Base-by-base conservation (phyloP, 2,888 invertebrate species). In the Tenthredo amoena region DNA sequence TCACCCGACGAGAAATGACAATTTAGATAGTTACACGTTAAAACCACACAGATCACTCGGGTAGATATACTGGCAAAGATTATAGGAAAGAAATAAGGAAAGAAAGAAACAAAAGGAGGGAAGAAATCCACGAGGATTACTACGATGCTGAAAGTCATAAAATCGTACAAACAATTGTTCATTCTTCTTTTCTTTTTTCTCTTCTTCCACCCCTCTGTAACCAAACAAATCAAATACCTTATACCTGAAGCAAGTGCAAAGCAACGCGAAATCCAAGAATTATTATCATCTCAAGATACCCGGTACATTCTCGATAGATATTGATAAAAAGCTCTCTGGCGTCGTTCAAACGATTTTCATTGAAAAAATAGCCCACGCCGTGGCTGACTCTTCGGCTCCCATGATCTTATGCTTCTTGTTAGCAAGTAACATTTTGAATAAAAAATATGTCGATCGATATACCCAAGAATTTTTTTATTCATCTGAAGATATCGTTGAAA, bases 11-110 rank as follows among this genome's bases (percentile, higher is more conserved):
- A 62, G 81, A 81, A 81, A 81, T 62, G 81, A 81, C 81, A 62
- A 81, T 81, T 81, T 81, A 62, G 81, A 81, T 81, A 81, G 81
- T 81, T 81, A 62, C 62, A 81, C 81, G 81, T 81, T 81, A 37
- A 81, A 81, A 81, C 81, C 40, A 81, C 55, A 81, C 55, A 81
- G 81, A 81, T 83, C 83, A 71, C 47, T 47, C 71, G 83, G 83
- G 6, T 43, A 83, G 83, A 83, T 68, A 81, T 81, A 47, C 43
- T 83, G 68, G 68, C 68, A 47, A 71, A 83, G 50, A 83, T 47
- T 47, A 83, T 31, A 12, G 62, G 47, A 31, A 43, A 68, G 9
- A 43, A 47, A 47, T 62, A 71, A 18, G 15, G 40, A 9, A 47
- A 21, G n/a, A 43, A 31, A 15, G n/a, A 83, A 31, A 68, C n/a